A percentile compares a stretch with the other conserved stretches of the same genome.
phyloP scores from a whole-genome alignment of 2,888 invertebrate genomes.

The Phymatocera aterrima region DNA sequence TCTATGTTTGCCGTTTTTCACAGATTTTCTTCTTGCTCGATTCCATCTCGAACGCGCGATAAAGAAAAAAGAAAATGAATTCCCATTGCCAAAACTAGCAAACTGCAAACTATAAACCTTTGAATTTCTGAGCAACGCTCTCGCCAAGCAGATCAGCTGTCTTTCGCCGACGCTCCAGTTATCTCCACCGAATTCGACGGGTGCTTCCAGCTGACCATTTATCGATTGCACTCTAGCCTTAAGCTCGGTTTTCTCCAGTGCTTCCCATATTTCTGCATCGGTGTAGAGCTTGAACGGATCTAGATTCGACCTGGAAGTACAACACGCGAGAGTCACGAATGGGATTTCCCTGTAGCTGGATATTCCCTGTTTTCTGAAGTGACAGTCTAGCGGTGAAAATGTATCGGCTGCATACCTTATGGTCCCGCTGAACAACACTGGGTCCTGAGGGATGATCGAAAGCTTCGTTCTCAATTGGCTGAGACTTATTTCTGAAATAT shows the following conservation, averaged over 20 bases:
- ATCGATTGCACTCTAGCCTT: slow-evolving; percentile 72
- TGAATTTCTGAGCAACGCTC: slow-evolving; percentile 77
- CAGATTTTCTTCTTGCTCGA: no score
- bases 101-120: no score
- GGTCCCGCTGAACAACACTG: slow-evolving; percentile 79
- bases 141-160: slow-evolving; percentile 80
- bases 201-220: slow-evolving; percentile 73
- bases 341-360: background rate
- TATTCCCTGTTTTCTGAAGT: no score
- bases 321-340: background rate
- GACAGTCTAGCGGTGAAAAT: no score
- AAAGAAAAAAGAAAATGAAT: background rate
- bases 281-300: slow-evolving; percentile 71
- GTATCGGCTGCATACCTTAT: slow-evolving; percentile 75
- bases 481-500: slow-evolving; percentile 70
- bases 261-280: slow-evolving; percentile 74
- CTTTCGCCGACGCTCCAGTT: slow-evolving; percentile 77
- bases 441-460: slow-evolving; percentile 80
- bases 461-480: slow-evolving; percentile 75
- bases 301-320: slow-evolving; percentile 73
- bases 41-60: no score
- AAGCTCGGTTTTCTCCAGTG: slow-evolving; percentile 75
- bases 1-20: no score
- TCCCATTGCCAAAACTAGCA: no score
- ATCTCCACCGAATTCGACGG: slow-evolving; percentile 72